A percentile compares a stretch with the other conserved stretches of the same genome.
Evolutionary conservation across 1,140 invertebrate genomes (phyloP).

Genomic region (Akabosia matsudoensis): DNA sequence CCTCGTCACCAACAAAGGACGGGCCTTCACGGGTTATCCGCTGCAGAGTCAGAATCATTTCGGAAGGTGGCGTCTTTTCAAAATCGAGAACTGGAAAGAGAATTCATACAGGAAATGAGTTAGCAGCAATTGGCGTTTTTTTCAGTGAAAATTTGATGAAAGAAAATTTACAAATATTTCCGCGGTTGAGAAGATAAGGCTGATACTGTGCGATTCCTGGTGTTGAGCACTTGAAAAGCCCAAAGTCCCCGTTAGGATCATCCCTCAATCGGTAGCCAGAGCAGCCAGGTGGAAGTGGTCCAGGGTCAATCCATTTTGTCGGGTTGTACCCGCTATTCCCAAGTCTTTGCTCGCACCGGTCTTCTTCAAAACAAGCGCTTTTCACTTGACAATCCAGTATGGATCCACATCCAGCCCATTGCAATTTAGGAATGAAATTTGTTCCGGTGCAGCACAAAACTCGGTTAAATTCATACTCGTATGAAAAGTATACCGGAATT

Average conservation of each 20-base stretch:
- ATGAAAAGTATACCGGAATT: conserved; percentile 30
- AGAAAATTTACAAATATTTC: conserved; percentile 39
- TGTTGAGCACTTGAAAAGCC: conserved; percentile 34
- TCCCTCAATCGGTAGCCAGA: conserved; percentile 28
- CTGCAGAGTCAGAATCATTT: conserved; percentile 27
- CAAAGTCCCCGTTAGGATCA: conserved; percentile 37
- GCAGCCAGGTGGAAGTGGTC: conserved; percentile 28
- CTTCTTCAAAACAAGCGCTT: conserved; percentile 38
- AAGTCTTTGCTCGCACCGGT: conserved; percentile 29
- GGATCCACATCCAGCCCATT: conserved; percentile 36
- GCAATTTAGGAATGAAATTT: conserved; percentile 25
- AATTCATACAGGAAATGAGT: background rate
- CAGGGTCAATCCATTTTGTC: conserved; percentile 28
- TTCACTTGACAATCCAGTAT: conserved; percentile 39
- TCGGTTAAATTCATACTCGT: conserved; percentile 34
- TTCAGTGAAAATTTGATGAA: background rate
- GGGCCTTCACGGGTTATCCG: conserved; percentile 17
- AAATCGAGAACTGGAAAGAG: conserved; percentile 33
- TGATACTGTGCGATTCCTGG: conserved; percentile 36
- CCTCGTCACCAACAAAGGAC: conserved; percentile 29
- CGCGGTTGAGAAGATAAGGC: conserved; percentile 35
- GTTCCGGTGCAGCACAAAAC: conserved; percentile 11
- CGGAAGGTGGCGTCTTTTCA: conserved; percentile 33
- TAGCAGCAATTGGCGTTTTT: background rate
- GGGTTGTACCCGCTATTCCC: conserved; percentile 18